Evolutionary conservation across 2,888 invertebrate genomes (phyloP).

Genomic region (Microplitis deprimator): DNA sequence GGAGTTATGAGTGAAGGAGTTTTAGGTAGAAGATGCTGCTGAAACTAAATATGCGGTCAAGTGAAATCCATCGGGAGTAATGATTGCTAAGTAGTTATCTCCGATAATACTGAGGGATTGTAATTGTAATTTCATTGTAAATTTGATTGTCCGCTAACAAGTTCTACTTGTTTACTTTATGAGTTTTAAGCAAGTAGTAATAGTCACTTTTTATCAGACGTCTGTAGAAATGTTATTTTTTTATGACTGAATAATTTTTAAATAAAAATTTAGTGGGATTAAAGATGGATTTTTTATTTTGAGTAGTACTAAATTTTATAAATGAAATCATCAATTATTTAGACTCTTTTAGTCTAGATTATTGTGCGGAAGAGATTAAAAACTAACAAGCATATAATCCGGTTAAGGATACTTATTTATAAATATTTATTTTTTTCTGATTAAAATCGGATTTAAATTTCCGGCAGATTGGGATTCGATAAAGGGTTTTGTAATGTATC

Average conservation of each 20-base stretch:
- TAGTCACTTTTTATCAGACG: neutral
- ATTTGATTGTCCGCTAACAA: too few species aligned
- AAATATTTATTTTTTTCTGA: neutral
- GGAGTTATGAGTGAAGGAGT: neutral
- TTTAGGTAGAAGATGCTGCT: neutral
- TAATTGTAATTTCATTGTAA: neutral
- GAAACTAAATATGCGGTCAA: slow-evolving; percentile 13
- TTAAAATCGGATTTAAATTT: neutral
- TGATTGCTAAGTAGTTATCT: neutral
- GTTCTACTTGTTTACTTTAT: too few species aligned
- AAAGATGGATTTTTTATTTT: too few species aligned
- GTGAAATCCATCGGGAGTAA: slow-evolving; percentile 10
- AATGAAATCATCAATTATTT: neutral
- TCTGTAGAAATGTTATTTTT: neutral
- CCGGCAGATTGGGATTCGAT: neutral
- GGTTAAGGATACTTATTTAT: neutral
- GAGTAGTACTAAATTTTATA: too few species aligned
- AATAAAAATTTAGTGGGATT: neutral
- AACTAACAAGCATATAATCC: neutral
- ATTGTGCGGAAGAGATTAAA: neutral
- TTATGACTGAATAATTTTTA: neutral
- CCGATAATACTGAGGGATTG: neutral
- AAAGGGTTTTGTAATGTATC: neutral
- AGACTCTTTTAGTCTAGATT: neutral
- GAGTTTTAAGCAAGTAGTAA: neutral